Base-by-base conservation (phyloP, 64 coral and sea anemone genomes). In the Montipora foliosa region DNA sequence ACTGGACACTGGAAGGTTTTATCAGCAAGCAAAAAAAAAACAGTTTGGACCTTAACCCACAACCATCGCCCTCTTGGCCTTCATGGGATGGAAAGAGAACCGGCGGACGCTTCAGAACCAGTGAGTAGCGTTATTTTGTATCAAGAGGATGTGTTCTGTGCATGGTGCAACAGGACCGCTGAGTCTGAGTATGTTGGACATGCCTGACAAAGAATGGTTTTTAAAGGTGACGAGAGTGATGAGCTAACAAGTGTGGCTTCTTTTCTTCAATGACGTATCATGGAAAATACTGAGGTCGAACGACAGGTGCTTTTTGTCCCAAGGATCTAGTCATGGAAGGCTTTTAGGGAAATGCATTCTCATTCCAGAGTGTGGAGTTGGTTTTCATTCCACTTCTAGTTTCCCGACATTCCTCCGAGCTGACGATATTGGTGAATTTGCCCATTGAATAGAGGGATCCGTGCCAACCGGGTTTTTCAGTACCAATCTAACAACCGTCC, bases 121-220 rank as follows among this genome's bases (percentile, higher is more conserved):
- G 0, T 25, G 29, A 58, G 17, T n/a, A 75, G 62, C 37, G 66
- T 82, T 3, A 16, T 72, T 25, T n/a, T n/a, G n/a, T 47, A 73
- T 21, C 17, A 82, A 13, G 44, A 91, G 8, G 89, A 91, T n/a
- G 44, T 81, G 59, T 47, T 73, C 89, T 59, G 89, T 91, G 12
- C 13, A 53, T 4, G 89, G n/a, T n/a, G 89, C 1, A 82, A 45
- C 46, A 46, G 25, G 25, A 78, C 89, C 7, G 64, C 75, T 48
- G 76, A 67, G 52, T 51, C 75, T 48, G 76, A 67, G 52, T 51
- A 67, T 47, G 88, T 90, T 79, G 88, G 88, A 0, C 7, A 80
- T 21, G 62, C 80, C 80, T 67, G 79, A 91, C 44, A 83, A 21
- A 67, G n/a, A 58, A 49, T 91, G 89, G 89, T 22, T 22, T 91